Evolutionary conservation across 2,113 vertebrate species (phyloP), one percentile per base, ranked within the genome.

Genomic region (Lontra canadensis): DNA sequence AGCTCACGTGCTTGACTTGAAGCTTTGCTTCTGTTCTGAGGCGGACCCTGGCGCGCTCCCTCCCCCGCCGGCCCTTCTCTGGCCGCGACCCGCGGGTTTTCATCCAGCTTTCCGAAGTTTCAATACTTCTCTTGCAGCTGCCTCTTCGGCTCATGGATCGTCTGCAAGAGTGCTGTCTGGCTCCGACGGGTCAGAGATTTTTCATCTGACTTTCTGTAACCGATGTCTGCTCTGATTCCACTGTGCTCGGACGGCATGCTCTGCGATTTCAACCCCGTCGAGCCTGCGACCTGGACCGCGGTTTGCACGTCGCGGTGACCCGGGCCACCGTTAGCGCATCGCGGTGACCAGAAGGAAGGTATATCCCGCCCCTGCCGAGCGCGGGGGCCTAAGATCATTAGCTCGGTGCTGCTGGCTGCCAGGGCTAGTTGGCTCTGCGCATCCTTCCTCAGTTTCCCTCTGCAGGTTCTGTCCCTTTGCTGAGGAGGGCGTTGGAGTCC

Each of bases 341-440:
- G 2, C 17, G 39, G 74, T 11, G 39, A 2, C 4, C 4, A 6
- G 12, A 59, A 25, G 18, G 39, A 34, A 6, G 6, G 25, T 4
- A 4, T 12, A 1, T 21, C 8, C 23, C 29, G n/a, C 73, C 6
- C 6, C 5, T 18, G 20, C 7, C 13, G 23, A 31, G 29, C 6
- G 1, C 15, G 6, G 59, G 4, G 17, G 3, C 44, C 36, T 23
- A 31, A 2, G 26, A 20, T n/a, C 2, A 1, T 0, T 23, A 8
- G 6, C 5, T 4, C 42, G 36, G 6, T 6, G 20, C 57, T 47
- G 8, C 8, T 1, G 39, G 61, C 3, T 36, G 65, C 1, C 2
- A 9, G 31, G 25, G 6, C 3, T 26, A 0, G 6, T 36, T 49
- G 5, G 8, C 18, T 52, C 67, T 18, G 0, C 1, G 4, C 7